phyloP scores from a whole-genome alignment of 2,113 vertebrate genomes.

The Machaerirhynchus nigripectus region DNA sequence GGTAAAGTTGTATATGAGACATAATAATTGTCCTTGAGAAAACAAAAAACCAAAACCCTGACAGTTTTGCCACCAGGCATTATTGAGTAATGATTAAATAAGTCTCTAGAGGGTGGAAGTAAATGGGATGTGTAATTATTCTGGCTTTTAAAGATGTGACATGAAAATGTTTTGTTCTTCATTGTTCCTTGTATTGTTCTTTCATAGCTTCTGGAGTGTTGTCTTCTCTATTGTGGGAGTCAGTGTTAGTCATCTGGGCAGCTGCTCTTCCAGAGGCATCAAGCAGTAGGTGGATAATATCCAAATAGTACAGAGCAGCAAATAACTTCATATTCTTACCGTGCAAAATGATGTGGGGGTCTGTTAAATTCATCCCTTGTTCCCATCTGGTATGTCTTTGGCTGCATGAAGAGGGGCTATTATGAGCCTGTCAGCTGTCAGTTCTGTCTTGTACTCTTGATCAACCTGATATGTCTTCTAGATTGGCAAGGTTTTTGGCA shows the following conservation, averaged over 20 bases:
- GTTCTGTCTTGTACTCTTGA: neutral
- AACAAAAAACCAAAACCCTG: neutral
- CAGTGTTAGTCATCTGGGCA: neutral
- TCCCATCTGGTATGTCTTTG: neutral
- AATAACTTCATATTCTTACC: neutral
- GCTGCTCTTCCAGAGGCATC: neutral
- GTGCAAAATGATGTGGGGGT: neutral
- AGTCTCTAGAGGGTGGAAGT: neutral
- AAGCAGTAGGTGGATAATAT: neutral
- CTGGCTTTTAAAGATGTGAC: neutral
- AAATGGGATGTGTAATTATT: neutral
- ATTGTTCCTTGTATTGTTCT: neutral
- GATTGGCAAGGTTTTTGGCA: neutral
- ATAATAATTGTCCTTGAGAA: neutral
- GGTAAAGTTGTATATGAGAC: neutral
- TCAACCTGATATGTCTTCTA: neutral
- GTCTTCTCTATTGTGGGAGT: neutral
- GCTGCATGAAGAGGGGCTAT: neutral
- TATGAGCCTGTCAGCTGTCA: neutral
- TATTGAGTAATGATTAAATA: neutral
- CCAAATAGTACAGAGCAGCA: neutral
- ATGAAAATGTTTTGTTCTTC: neutral
- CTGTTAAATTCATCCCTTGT: neutral
- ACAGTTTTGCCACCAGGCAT: neutral
- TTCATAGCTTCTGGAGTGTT: neutral